Percentiles rank a stretch among this genome's conserved stretches.
Evolutionary conservation across 2,797 vertebrate genomes (phyloP).

Genomic region (Pagetopsis macropterus): DNA sequence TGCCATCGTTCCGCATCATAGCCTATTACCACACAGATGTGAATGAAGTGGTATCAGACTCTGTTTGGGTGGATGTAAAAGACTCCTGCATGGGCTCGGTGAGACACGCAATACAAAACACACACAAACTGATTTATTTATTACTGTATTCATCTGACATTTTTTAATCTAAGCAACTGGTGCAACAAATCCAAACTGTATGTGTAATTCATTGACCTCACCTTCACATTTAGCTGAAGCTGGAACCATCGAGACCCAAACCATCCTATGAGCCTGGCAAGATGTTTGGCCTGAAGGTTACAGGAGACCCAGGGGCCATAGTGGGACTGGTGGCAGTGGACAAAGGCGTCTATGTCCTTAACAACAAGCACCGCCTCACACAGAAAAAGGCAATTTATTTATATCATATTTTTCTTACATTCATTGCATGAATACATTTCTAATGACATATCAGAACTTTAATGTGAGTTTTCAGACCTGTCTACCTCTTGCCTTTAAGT

Average conservation of each 20-base stretch:
- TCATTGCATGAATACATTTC: neutral
- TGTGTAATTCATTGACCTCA: neutral
- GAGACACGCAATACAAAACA: slow-evolving; percentile 28
- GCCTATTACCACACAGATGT: slow-evolving; percentile 80
- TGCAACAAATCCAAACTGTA: neutral
- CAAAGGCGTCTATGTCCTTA: slow-evolving; percentile 87
- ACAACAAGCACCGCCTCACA: slow-evolving; percentile 85
- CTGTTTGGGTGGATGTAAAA: slow-evolving; percentile 88
- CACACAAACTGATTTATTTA: neutral
- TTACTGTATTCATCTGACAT: neutral
- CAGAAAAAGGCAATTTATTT: slow-evolving; percentile 81
- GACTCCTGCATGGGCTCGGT: slow-evolving; percentile 89
- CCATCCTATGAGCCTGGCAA: slow-evolving; percentile 63
- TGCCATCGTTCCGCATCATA: slow-evolving; percentile 90
- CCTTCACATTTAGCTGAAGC: slow-evolving; percentile 2
- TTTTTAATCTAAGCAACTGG: neutral
- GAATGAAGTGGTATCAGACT: slow-evolving; percentile 86
- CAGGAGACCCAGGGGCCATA: slow-evolving; percentile 77
- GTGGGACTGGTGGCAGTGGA: slow-evolving; percentile 90
- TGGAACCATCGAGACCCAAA: neutral
- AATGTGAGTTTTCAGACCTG: neutral
- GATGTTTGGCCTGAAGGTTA: slow-evolving; percentile 77
- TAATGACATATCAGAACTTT: neutral
- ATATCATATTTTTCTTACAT: neutral
- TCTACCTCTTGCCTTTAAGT: neutral